These are phyloP conservation scores for Xanthia icteritia DNA, from an alignment of 2,888 invertebrate genomes.

Conservation along the genomic window DNA sequence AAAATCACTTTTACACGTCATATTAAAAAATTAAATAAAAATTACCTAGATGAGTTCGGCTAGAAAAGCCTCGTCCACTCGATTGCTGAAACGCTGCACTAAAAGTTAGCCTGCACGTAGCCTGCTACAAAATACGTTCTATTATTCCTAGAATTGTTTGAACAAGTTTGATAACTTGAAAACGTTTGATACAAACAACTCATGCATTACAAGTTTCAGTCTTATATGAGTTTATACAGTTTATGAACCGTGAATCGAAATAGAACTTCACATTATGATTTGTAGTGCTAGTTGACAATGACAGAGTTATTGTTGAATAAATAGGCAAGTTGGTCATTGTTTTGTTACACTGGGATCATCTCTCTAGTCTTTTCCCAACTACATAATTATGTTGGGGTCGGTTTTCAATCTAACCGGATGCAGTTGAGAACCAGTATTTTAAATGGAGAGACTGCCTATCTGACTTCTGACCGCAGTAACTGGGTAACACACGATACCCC, in stretches of 20 bases:
- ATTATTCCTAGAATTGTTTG: constrained; percentile 32
- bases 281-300: not conserved
- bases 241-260: not conserved
- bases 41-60: too few species aligned
- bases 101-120: constrained; percentile 1
- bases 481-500: too few species aligned
- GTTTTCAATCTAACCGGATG: not conserved
- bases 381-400: not conserved
- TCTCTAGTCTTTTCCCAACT: not conserved
- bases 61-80: not conserved
- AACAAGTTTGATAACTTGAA: constrained; percentile 41
- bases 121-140: constrained; percentile 17
- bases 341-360: not conserved
- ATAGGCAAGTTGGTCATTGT: not conserved
- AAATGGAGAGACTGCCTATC: too few species aligned
- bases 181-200: constrained; percentile 31
- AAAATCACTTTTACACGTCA: too few species aligned
- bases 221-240: constrained; percentile 27
- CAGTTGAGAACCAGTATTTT: too few species aligned
- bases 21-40: too few species aligned
- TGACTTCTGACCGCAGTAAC: too few species aligned
- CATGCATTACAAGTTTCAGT: constrained; percentile 16
- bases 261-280: constrained; percentile 15
- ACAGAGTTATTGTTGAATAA: not conserved
- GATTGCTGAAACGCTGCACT: not conserved